phyloP scores from a whole-genome alignment of 30 jellyfish, hydroid and myxozoan genomes.

The Catostylus mosaicus region DNA sequence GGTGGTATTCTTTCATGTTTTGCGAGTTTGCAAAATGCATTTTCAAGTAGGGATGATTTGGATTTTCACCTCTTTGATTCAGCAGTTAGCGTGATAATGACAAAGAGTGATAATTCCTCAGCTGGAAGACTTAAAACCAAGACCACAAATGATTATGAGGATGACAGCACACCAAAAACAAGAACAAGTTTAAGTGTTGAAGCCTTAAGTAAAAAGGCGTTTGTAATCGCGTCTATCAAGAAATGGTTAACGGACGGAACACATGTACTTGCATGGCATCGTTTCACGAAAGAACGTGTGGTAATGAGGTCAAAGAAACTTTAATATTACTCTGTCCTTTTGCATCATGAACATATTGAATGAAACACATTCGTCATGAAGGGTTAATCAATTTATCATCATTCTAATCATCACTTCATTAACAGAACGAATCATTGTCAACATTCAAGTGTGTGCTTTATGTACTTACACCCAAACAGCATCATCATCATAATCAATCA shows the following conservation, averaged over 20 bases:
- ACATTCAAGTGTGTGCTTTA: no score
- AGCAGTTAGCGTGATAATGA: background rate
- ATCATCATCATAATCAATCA: no score
- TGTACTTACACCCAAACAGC: no score
- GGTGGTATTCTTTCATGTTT: no score
- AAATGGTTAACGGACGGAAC: background rate
- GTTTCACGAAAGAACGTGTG: background rate
- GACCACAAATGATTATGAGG: constrained; percentile 21
- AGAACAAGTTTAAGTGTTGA: background rate
- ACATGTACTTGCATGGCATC: background rate
- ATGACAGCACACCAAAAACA: constrained; percentile 25
- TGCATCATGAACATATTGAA: no score
- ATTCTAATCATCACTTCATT: background rate
- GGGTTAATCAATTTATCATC: no score
- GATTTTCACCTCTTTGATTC: background rate
- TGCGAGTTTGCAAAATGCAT: no score
- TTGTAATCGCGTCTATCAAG: background rate
- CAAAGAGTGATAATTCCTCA: background rate
- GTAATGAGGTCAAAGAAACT: background rate
- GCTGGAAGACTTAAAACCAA: background rate
- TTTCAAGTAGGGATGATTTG: no score
- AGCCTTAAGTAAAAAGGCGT: background rate
- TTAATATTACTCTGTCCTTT: no score
- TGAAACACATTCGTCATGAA: no score
- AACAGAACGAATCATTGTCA: no score